Percentiles rank a stretch among this genome's conserved stretches.
Conservation (phyloP, 2,888 invertebrate genomes). For the Napeogenes sylphis region DNA sequence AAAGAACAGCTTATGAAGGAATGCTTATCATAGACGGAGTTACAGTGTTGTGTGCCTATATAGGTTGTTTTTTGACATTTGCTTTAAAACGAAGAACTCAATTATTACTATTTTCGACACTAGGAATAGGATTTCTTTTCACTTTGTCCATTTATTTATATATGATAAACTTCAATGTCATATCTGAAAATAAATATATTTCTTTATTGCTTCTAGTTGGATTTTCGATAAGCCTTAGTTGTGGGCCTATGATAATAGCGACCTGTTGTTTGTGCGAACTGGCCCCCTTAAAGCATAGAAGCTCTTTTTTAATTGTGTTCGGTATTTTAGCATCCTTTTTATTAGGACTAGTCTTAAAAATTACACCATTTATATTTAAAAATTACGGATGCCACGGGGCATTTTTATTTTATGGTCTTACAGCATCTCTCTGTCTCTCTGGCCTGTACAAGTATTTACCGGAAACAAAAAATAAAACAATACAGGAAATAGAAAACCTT, state of each 20-base stretch:
- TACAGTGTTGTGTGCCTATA: conserved; percentile 43
- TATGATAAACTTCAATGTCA: conserved; percentile 23
- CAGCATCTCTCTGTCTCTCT: conserved; percentile 16
- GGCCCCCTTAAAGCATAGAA: conserved; percentile 10
- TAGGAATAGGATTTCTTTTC: conserved; percentile 30
- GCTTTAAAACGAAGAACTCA: conserved; percentile 37
- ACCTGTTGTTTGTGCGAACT: conserved; percentile 35
- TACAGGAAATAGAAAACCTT: conserved; percentile 33
- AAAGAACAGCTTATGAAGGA: conserved; percentile 30
- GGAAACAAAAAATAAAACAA: conserved; percentile 35
- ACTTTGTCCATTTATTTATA: conserved; percentile 33
- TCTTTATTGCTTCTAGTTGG: conserved; percentile 44
- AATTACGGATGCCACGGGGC: conserved; percentile 36
- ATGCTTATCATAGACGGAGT: conserved; percentile 36
- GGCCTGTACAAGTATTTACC: conserved; percentile 30
- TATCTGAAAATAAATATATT: conserved; percentile 35
- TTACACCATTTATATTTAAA: conserved; percentile 35
- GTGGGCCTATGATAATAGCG: conserved; percentile 43
- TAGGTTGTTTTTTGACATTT: conserved; percentile 44
- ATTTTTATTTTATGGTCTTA: conserved; percentile 29
- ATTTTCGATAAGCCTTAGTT: conserved; percentile 44
- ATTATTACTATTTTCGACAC: conserved; percentile 34
- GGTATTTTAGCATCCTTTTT: background rate
- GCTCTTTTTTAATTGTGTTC: conserved; percentile 6
- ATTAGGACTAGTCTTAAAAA: conserved; percentile 35